phyloP scores from a whole-genome alignment of 2,797 vertebrate genomes.

The Cossypha polioptera region DNA sequence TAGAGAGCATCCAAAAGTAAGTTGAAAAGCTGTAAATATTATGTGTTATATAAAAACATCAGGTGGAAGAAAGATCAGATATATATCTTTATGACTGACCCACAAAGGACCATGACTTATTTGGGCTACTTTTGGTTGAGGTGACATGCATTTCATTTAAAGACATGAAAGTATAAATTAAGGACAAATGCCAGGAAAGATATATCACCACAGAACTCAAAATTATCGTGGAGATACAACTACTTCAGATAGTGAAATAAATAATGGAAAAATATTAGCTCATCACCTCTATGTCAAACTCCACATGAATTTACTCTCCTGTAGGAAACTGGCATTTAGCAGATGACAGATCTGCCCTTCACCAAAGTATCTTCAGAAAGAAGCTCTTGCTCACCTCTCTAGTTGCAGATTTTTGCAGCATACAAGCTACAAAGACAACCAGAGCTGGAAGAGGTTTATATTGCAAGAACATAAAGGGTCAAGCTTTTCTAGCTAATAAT shows the following conservation, averaged over 20 bases:
- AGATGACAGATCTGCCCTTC: not conserved
- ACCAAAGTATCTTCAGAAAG: not conserved
- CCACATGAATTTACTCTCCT: fast-evolving
- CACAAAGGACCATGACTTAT: not conserved
- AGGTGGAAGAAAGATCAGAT: not conserved
- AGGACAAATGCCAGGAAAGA: not conserved
- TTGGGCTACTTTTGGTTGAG: not conserved
- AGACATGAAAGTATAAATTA: not conserved
- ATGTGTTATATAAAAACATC: not conserved
- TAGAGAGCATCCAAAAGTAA: not conserved
- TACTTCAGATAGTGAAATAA: not conserved
- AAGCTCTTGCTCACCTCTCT: not conserved
- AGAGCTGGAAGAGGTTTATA: not conserved
- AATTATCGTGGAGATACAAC: not conserved
- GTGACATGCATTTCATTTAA: not conserved
- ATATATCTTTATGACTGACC: not conserved
- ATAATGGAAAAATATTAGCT: not conserved
- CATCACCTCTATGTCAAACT: not conserved
- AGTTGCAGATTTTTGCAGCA: not conserved
- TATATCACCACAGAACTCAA: not conserved
- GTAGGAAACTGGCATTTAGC: not conserved
- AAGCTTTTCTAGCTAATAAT: not conserved
- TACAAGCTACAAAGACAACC: not conserved
- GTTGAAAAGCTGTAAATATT: not conserved
- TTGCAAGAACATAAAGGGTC: not conserved